Base-by-base conservation (phyloP, 2,797 vertebrate genomes). In the Sebastolobus alascanus region DNA sequence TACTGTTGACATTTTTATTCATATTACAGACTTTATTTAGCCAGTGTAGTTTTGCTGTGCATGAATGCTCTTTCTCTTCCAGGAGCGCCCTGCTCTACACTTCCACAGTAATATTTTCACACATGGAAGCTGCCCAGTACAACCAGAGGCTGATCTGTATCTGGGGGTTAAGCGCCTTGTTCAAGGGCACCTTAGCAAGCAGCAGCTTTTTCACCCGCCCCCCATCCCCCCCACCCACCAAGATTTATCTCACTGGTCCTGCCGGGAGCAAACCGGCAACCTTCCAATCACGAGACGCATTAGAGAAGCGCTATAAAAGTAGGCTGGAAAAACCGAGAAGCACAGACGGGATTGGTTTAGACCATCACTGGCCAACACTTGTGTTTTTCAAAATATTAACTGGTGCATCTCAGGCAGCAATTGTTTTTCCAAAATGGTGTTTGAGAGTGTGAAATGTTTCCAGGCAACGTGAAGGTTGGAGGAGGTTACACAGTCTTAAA, bases 91-190 rank as follows among this genome's bases (percentile, higher is more conserved):
- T 37, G n/a, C 56, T 67, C 27, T 9, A 6, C 18, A 27, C 25
- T 50, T 14, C 3, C 10, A 25, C 54, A 52, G 63, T 50, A 64
- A 56, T 35, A 55, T 20, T 65, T 66, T 81, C 63, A 80, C 70
- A 79, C 71, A 64, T 77, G 65, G 33, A 79, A 76, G 35, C 27
- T 58, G 43, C 63, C 66, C 12, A 56, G 77, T n/a, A 55, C 31
- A 76, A 72, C 37, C 8, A 43, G 38, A 71, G 63, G 37, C 63
- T 54, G 54, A 81, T 63, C 52, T 65, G 55, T 52, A 80, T 76
- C 59, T 59, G 33, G 31, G 60, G 63, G 78, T 79, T 80, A 80
- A 86, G 70, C 59, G 80, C 31, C 67, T 72, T 87, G 37, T 86
- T 84, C 58, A 91, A 89, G 55, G 75, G 72, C 78, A 81, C 52